Percentiles rank a stretch among this genome's conserved stretches.
phyloP scores from a whole-genome alignment of 2,888 invertebrate species.

The Euzophera pinguis region DNA sequence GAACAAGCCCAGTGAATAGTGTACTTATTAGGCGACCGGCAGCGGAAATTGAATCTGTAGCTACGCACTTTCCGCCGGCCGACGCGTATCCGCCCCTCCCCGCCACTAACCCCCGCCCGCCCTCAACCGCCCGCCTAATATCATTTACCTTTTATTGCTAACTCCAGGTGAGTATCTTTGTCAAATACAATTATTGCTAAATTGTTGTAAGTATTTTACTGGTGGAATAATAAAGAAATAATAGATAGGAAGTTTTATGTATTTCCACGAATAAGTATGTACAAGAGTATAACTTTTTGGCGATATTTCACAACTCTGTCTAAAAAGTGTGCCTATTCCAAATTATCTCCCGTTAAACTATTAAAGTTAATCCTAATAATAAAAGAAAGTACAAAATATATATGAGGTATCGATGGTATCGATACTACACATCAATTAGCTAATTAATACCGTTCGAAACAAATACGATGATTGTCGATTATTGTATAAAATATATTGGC shows the following conservation, averaged over 20 bases:
- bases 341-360: too few species aligned
- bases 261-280: too few species aligned
- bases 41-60: slow-evolving; percentile 75
- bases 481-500: slow-evolving; percentile 47
- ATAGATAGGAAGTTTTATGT: too few species aligned
- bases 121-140: slow-evolving; percentile 30
- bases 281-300: too few species aligned
- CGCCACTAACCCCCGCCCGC: slow-evolving; percentile 22
- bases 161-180: slow-evolving; percentile 29
- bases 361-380: too few species aligned
- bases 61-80: slow-evolving; percentile 71
- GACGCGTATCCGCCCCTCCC: slow-evolving; percentile 46
- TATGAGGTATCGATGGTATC: too few species aligned
- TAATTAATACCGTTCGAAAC: slow-evolving; percentile 42
- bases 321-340: too few species aligned
- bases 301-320: too few species aligned
- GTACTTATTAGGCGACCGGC: slow-evolving; percentile 68
- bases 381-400: too few species aligned
- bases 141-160: slow-evolving; percentile 46
- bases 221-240: too few species aligned
- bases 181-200: slow-evolving; percentile 1
- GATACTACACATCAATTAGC: slow-evolving; percentile 28
- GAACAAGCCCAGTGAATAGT: slow-evolving; percentile 58
- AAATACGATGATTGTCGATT: slow-evolving; percentile 36
- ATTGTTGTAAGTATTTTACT: too few species aligned